Conservation (phyloP, 2,113 vertebrate species). For the Lampris incognitus region DNA sequence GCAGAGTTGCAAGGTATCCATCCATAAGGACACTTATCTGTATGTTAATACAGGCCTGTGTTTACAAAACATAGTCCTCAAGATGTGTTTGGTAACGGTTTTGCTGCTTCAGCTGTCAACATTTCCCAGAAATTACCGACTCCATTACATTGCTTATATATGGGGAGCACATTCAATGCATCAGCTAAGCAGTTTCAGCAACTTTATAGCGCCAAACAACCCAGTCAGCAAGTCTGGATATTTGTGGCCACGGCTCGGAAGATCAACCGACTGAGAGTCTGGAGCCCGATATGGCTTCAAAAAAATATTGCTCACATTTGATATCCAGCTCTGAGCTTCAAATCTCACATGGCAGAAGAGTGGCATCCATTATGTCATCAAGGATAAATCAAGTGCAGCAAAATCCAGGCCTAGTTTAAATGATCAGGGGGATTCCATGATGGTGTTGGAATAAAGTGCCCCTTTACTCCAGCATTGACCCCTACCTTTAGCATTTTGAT, state of each 20-base stretch:
- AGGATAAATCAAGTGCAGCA: background rate
- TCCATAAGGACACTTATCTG: too few species aligned
- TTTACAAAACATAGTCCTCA: too few species aligned
- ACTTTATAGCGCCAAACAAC: background rate
- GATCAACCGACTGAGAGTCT: constrained; percentile 28
- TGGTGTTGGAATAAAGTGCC: background rate
- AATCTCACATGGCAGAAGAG: background rate
- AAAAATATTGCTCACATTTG: background rate
- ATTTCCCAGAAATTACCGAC: background rate
- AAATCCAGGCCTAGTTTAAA: too few species aligned
- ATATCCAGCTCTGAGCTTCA: background rate
- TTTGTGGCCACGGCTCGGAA: constrained; percentile 19
- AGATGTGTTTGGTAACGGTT: too few species aligned
- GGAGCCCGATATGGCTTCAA: constrained; percentile 7
- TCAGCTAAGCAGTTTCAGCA: constrained; percentile 22
- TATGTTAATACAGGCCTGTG: too few species aligned
- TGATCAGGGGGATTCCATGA: too few species aligned
- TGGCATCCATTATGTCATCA: background rate
- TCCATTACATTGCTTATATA: constrained; percentile 17
- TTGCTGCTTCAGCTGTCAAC: constrained; percentile 2
- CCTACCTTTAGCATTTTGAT: background rate
- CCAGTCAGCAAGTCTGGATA: constrained; percentile 29
- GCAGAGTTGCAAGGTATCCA: too few species aligned
- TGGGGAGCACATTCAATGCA: constrained; percentile 27
- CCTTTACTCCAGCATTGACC: background rate